Base-by-base conservation (phyloP, 2,888 invertebrate genomes). In the Cryptus armator region DNA sequence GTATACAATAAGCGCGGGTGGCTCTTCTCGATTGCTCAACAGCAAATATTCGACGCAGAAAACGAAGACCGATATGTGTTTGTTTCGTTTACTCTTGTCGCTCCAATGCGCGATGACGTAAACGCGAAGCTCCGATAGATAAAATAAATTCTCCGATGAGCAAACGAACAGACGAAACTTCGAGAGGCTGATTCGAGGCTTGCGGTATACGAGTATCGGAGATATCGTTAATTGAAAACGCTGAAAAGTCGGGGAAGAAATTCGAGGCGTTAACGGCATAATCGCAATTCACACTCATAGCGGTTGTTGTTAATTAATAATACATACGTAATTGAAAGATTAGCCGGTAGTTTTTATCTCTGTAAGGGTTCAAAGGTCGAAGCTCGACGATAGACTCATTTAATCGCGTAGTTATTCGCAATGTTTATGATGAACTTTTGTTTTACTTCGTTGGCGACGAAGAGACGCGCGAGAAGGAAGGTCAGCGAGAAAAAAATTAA, bases 191-290 rank as follows among this genome's bases (percentile, higher is more conserved):
- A 53, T 71, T 48, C 46, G n/a, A 10, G 48, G 44, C 19, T 29
- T n/a, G 6, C 14, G 9, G 37, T 16, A 53, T 43, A 16, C 6
- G 46, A 43, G 16, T 64, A 19, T 12, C 53, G 43, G 24, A 68
- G 70, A 74, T 53, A 79, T 66, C 75, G 62, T 75, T 74, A 66
- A 84, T 83, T 70, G 68, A 79, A 66, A 83, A 71, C 46, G 46
- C 46, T 43, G 44, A 12, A 29, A 29, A 14, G 29, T 53, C 24
- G 59, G 53, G 62, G 62, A 79, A 75, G 66, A 75, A 76, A 76
- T 80, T 80, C 14, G 66, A 48, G 29, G 66, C 53, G 44, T 14
- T 37, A 19, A n/a, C 12, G 51, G 46, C 68, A 68, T 67, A 72
- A 59, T 78, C 62, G 64, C n/a, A 14, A 51, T 53, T 51, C 6